Base-by-base conservation (phyloP, 1,140 invertebrate species). In the Drosophila mojavensis region DNA sequence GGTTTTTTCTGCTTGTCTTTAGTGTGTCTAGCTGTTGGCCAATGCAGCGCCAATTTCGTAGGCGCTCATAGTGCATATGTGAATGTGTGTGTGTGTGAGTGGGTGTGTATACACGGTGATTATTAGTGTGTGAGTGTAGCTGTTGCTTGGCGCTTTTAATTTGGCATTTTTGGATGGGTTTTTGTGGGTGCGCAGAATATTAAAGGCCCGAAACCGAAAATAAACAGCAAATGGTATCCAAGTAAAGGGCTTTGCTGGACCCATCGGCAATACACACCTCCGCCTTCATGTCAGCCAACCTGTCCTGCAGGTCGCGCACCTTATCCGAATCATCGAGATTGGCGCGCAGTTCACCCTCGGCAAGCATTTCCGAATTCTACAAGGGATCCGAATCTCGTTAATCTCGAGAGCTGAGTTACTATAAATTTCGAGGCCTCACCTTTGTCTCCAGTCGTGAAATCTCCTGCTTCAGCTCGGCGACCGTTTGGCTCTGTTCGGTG, bases 381-480 rank as follows among this genome's bases (percentile, higher is more conserved):
- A 7, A 0, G 24, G 0, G 10, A 45, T 33, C 1, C 41, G 5
- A 36, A 6, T 24, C 20, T 15, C 0, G 13, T 24, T 26, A 50
- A 24, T 50, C 6, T 5, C 28, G 28, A 30, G 28, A 3, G 28
- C 6, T 3, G 20, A 24, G 20, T 3, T 4, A 28, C 36, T n/a
- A 30, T 59, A 5, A 2, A 13, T 3, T 6, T 58, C 11, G 0
- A 9, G 9, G 10, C 73, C 69, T 84, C 93, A 97, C 97, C 94
- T 98, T 98, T 68, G 97, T 94, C 93, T 99, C 98, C 64, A 99
- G 94, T 82, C 97, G 95, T 7, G 98, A 98, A 67, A 99, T 98
- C 93, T 98, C 97, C 81, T 98, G 98, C 71, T 96, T 97, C 13
- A 99, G 94, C 93, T 99, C 98, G n/a, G 98, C 98, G 50, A 99